phyloP scores from a whole-genome alignment of 2,113 vertebrate species.

The Pollachius pollachius region DNA sequence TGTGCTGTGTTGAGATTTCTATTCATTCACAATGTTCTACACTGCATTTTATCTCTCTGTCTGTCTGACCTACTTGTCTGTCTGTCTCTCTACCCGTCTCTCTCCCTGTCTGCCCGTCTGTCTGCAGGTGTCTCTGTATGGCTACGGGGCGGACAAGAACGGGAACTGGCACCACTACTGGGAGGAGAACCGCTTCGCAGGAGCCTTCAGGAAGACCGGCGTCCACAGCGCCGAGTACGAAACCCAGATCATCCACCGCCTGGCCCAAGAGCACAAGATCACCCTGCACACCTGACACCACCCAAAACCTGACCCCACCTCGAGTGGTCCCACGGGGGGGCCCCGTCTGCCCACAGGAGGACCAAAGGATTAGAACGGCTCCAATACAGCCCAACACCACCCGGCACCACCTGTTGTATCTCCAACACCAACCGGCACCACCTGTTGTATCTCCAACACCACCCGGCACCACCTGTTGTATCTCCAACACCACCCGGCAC shows the following conservation, averaged over 20 bases:
- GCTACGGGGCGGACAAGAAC: constrained; percentile 73
- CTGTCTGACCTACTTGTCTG: not conserved
- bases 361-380: not conserved
- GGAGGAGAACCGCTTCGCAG: constrained; percentile 70
- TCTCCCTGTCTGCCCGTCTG: constrained; percentile 2
- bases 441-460: too few species aligned
- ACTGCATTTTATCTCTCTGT: not conserved
- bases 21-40: not conserved
- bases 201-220: constrained; percentile 75
- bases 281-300: constrained; percentile 53
- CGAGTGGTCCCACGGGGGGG: not conserved
- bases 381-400: not conserved
- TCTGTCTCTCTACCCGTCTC: not conserved
- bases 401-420: not conserved
- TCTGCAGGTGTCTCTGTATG: constrained; percentile 77
- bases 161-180: constrained; percentile 87
- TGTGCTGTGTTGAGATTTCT: too few species aligned
- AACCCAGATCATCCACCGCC: constrained; percentile 61
- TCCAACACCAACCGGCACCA: not conserved
- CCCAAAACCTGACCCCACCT: not conserved
- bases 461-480: too few species aligned
- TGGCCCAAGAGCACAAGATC: constrained; percentile 73
- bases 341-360: too few species aligned
- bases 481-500: not conserved
- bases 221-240: constrained; percentile 75